Percentiles rank a stretch among this genome's conserved stretches.
Evolutionary conservation across 2,113 vertebrate genomes (phyloP).

Genomic region (Neogale vison): DNA sequence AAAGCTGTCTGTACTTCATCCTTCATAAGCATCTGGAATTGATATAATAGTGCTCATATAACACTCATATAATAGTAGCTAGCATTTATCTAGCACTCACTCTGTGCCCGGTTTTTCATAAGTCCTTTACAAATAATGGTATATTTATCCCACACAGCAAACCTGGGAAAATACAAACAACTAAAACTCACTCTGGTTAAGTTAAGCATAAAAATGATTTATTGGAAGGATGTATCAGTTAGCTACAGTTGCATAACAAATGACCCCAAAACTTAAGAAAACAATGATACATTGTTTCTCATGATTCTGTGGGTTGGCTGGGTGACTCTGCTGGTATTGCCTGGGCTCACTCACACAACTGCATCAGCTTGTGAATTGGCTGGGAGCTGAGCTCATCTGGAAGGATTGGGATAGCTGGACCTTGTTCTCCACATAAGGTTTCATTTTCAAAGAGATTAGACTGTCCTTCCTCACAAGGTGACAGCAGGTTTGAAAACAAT

Average conservation of each 20-base stretch:
- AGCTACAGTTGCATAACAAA: not conserved
- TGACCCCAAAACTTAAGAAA: not conserved
- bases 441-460: not conserved
- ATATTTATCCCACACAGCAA: not conserved
- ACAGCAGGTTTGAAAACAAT: not conserved
- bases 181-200: not conserved
- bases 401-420: not conserved
- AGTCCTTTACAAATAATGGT: not conserved
- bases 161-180: not conserved
- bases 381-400: not conserved
- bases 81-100: not conserved
- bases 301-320: not conserved
- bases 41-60: not conserved
- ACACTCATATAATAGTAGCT: not conserved
- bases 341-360: not conserved
- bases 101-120: not conserved
- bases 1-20: not conserved
- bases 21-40: not conserved
- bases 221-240: not conserved
- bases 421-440: not conserved
- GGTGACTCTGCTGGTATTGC: not conserved
- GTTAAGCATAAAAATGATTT: not conserved
- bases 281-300: not conserved
- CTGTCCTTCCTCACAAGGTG: not conserved
- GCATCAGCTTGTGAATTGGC: rapidly evolving